Percentiles rank a stretch among this genome's conserved stretches.
These are phyloP conservation scores for Goniozus legneri DNA, from an alignment of 1,140 invertebrate species.

Conservation along the genomic window DNA sequence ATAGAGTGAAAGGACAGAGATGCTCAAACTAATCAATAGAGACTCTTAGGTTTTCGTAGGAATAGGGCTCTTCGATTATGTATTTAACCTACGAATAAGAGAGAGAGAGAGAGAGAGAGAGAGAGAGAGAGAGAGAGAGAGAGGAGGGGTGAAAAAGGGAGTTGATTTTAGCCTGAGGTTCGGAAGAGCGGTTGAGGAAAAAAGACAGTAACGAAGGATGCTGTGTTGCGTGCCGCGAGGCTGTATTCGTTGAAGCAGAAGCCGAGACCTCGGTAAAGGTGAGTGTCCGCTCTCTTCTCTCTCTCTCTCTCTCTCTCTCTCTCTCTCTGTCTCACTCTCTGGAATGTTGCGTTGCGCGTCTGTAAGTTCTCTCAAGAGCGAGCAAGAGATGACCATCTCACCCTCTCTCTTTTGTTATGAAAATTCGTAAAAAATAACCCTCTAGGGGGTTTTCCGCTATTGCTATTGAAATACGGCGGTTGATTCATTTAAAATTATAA, in stretches of 20 bases:
- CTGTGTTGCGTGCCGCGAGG: conserved; percentile 19
- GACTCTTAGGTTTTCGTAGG: conserved; percentile 5
- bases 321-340: no score
- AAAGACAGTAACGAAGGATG: conserved; percentile 14
- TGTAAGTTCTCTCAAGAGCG: background rate
- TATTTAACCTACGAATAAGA: background rate
- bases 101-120: background rate
- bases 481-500: no score
- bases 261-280: conserved; percentile 25
- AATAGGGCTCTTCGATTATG: conserved; percentile 18
- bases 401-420: no score
- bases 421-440: no score
- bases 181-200: background rate
- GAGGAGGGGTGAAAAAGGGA: background rate
- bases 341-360: conserved; percentile 3
- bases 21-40: conserved; percentile 6
- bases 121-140: background rate
- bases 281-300: conserved; percentile 28
- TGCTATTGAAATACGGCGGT: no score
- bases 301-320: no score
- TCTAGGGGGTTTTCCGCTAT: no score
- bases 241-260: conserved; percentile 21
- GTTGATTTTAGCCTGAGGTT: background rate
- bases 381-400: background rate
- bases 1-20: no score